Conservation (phyloP, 2,113 vertebrate genomes). For the Solea solea region DNA sequence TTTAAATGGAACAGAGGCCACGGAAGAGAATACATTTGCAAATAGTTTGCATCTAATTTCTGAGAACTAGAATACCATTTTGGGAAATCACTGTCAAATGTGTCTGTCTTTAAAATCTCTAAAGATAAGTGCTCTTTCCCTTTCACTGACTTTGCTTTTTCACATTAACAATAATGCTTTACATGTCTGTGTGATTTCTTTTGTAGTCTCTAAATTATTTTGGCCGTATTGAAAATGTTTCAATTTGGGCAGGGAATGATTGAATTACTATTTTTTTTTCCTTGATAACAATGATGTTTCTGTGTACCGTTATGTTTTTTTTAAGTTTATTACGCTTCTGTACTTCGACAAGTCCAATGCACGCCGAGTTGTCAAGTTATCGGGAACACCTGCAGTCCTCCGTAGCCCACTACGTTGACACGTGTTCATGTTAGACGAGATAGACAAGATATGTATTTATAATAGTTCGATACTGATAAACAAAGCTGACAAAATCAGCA, state of each 20-base stretch:
- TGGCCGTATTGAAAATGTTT: conserved; percentile 19
- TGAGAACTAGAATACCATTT: conserved; percentile 43
- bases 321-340: not conserved
- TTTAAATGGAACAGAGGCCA: conserved; percentile 63
- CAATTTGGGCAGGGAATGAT: conserved; percentile 7
- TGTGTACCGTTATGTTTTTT: not conserved
- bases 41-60: conserved; percentile 70
- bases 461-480: too few relatives aligned
- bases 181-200: not conserved
- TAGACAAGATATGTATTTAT: too few relatives aligned
- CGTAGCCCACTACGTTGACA: too few relatives aligned
- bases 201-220: conserved; percentile 22
- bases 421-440: too few relatives aligned
- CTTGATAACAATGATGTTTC: not conserved
- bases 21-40: conserved; percentile 73
- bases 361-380: too few relatives aligned
- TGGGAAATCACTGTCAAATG: conserved; percentile 36
- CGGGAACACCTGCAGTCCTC: too few relatives aligned
- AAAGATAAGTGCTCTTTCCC: conserved; percentile 30
- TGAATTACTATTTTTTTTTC: conserved; percentile 5
- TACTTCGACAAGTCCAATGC: too few relatives aligned
- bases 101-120: conserved; percentile 27
- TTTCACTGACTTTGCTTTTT: conserved; percentile 18
- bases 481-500: too few relatives aligned
- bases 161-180: conserved; percentile 17